A percentile compares a stretch with the other conserved stretches of the same genome.
Evolutionary conservation across 2,888 invertebrate genomes (phyloP).

Genomic region (Chironomus tentans): DNA sequence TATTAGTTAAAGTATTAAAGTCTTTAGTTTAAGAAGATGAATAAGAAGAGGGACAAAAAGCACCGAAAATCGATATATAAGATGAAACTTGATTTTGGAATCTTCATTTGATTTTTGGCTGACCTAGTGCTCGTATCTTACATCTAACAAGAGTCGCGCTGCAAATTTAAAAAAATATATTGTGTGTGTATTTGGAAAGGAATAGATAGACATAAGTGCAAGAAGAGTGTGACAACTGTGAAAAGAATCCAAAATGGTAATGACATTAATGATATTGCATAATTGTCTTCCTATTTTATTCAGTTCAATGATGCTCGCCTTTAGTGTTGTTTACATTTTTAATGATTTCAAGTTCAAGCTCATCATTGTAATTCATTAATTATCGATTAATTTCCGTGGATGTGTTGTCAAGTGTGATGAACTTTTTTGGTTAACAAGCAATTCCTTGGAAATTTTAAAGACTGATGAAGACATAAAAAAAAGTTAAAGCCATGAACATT

Average conservation of each 20-base stretch:
- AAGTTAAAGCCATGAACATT: too few relatives aligned
- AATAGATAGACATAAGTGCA: not conserved
- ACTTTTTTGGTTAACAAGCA: too few relatives aligned
- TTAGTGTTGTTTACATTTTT: not conserved
- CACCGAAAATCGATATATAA: conserved; percentile 10
- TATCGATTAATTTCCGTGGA: not conserved
- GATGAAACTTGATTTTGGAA: not conserved
- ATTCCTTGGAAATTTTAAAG: too few relatives aligned
- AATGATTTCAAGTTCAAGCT: conserved; percentile 3
- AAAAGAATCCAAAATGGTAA: conserved; percentile 12
- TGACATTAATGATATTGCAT: conserved; percentile 1
- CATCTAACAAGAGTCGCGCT: not conserved
- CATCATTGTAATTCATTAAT: not conserved
- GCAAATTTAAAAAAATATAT: not conserved
- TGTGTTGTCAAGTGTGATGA: too few relatives aligned
- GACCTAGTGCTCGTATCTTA: conserved; percentile 5
- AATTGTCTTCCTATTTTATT: too few relatives aligned
- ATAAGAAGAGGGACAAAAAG: not conserved
- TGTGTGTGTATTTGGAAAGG: not conserved
- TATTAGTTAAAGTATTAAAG: too few relatives aligned
- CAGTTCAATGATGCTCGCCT: not conserved
- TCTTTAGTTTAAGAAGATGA: too few relatives aligned
- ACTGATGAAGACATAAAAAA: too few relatives aligned
- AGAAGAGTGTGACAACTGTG: not conserved
- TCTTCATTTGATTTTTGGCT: conserved; percentile 10